These are phyloP conservation scores for Oncorhynchus nerka DNA, from an alignment of 2,113 vertebrate species.

Conservation along the genomic window DNA sequence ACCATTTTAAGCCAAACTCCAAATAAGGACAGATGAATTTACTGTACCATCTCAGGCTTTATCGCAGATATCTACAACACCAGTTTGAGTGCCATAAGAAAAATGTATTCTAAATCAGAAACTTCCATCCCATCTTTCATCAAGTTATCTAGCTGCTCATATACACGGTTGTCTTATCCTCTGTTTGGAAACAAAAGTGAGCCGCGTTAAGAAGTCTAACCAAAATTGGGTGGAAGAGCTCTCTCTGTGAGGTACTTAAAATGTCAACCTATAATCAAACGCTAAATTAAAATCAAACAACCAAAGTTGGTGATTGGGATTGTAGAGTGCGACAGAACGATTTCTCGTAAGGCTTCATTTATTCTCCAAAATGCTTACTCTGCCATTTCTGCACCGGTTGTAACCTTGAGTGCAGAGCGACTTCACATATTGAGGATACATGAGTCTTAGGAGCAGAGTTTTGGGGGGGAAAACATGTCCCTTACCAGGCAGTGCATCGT, in stretches of 20 bases:
- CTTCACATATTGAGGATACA: no score
- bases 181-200: neutral
- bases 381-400: no score
- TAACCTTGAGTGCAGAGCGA: no score
- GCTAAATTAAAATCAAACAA: neutral
- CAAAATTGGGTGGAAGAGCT: neutral
- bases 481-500: no score
- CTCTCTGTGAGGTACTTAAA: conserved; percentile 3
- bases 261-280: neutral
- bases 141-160: neutral
- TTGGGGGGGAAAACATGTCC: no score
- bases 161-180: conserved; percentile 5
- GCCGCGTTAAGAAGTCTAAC: neutral
- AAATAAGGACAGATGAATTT: neutral
- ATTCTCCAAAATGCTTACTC: neutral
- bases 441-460: no score
- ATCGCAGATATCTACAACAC: neutral
- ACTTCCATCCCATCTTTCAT: neutral
- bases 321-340: neutral
- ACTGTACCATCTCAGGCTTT: neutral
- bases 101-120: neutral
- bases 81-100: neutral
- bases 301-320: neutral
- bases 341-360: neutral
- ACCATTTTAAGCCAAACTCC: neutral